Conservation (phyloP, 2,113 vertebrate genomes). For the Panthera uncia region DNA sequence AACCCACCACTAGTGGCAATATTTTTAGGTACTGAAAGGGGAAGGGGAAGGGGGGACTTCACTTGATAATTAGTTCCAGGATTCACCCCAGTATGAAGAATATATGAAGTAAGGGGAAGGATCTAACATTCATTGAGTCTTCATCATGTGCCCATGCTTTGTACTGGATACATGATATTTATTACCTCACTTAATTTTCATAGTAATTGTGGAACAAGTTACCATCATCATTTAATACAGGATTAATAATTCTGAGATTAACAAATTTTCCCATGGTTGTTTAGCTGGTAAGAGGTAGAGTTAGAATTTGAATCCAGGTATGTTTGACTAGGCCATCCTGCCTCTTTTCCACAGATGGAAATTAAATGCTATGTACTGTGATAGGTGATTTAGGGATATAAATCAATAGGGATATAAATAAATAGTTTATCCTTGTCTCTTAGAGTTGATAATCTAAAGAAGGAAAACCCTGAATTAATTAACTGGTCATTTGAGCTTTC, state of each 20-base stretch:
- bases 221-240: background rate
- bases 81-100: background rate
- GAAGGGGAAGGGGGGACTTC: background rate
- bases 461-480: slow-evolving; percentile 45
- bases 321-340: background rate
- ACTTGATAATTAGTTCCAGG: background rate
- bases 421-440: background rate
- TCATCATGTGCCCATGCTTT: background rate
- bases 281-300: background rate
- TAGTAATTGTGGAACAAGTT: slow-evolving; percentile 19
- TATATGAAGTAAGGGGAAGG: background rate
- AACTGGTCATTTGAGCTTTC: slow-evolving; percentile 20
- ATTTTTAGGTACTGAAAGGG: background rate
- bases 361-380: background rate
- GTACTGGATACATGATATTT: background rate
- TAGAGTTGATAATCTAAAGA: slow-evolving; percentile 37
- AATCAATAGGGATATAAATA: no score
- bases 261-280: background rate
- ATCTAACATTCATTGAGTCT: background rate
- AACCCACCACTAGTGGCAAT: background rate
- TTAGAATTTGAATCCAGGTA: slow-evolving; percentile 24
- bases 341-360: background rate
- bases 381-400: background rate
- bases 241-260: slow-evolving; percentile 4
- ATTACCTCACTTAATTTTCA: slow-evolving; percentile 36